Conservation (phyloP, 2,113 vertebrate genomes). For the Dasyurus viverrinus region DNA sequence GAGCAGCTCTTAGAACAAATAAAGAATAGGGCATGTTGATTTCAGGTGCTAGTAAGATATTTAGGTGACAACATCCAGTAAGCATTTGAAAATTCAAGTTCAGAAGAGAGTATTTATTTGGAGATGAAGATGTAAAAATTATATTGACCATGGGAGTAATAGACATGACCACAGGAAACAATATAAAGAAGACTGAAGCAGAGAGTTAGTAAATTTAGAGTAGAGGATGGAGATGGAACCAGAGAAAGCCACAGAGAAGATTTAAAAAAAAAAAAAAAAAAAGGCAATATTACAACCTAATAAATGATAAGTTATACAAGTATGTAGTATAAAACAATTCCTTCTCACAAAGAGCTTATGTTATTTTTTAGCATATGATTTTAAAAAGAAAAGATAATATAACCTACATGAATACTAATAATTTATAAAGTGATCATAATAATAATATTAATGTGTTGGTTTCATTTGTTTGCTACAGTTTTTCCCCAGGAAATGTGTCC, state of each 20-base stretch:
- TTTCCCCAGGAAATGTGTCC: not conserved
- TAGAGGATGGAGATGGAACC: not conserved
- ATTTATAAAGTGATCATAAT: not conserved
- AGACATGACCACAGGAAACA: not conserved
- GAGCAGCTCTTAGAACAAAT: not conserved
- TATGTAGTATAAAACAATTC: not conserved
- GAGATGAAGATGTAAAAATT: not conserved
- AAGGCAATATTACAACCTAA: not conserved
- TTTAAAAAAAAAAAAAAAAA: not conserved
- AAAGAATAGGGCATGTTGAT: not conserved
- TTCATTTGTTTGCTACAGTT: not conserved
- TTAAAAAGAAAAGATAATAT: not conserved
- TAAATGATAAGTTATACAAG: not conserved
- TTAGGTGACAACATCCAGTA: not conserved
- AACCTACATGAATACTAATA: not conserved
- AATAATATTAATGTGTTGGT: not conserved
- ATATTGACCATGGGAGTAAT: not conserved
- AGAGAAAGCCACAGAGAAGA: not conserved
- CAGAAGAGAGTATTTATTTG: not conserved
- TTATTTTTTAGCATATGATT: not conserved
- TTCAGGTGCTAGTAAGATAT: not conserved
- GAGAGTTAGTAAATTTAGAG: not conserved
- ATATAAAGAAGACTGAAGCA: not conserved
- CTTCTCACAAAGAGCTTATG: not conserved
- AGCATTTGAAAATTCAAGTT: not conserved